A percentile compares a stretch with the other conserved stretches of the same genome.
Evolutionary conservation across 2,797 vertebrate species (phyloP).

Genomic region (Acridotheres tristis): DNA sequence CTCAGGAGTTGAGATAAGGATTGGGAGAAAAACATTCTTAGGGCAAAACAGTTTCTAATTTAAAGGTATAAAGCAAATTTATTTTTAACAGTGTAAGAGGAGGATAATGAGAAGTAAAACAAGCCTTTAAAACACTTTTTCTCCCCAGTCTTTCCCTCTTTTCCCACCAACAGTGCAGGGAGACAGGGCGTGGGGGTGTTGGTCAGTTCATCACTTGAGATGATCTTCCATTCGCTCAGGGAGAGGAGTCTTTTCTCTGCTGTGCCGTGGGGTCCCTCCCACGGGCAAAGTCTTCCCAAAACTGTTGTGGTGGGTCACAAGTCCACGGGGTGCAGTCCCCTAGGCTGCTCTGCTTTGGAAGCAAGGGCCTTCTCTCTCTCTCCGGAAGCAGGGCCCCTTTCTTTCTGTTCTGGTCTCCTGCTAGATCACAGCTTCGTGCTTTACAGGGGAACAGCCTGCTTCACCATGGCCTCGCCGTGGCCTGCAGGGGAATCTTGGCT

Average conservation of each 20-base stretch:
- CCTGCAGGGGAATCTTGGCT: not conserved
- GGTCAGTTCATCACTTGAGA: not conserved
- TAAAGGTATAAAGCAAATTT: not conserved
- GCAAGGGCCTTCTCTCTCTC: not conserved
- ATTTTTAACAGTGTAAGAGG: not conserved
- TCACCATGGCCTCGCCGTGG: not conserved
- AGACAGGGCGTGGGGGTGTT: not conserved
- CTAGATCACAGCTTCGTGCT: rapidly evolving
- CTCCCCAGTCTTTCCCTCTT: rapidly evolving
- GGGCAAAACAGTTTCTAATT: not conserved
- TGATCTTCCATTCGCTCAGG: not conserved
- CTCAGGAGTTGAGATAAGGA: not conserved
- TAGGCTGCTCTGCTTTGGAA: not conserved
- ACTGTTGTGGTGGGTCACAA: not conserved
- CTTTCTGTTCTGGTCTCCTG: not conserved
- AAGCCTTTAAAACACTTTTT: not conserved
- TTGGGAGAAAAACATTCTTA: not conserved
- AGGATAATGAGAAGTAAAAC: not conserved
- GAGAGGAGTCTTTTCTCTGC: not conserved
- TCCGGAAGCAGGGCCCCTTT: not conserved
- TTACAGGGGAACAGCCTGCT: not conserved
- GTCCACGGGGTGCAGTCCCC: rapidly evolving
- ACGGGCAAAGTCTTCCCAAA: not conserved
- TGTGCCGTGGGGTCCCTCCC: rapidly evolving
- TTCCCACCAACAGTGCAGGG: not conserved